These are phyloP conservation scores for Drosophila pruinosa DNA, from an alignment of 1,140 invertebrate genomes.

Conservation along the genomic window DNA sequence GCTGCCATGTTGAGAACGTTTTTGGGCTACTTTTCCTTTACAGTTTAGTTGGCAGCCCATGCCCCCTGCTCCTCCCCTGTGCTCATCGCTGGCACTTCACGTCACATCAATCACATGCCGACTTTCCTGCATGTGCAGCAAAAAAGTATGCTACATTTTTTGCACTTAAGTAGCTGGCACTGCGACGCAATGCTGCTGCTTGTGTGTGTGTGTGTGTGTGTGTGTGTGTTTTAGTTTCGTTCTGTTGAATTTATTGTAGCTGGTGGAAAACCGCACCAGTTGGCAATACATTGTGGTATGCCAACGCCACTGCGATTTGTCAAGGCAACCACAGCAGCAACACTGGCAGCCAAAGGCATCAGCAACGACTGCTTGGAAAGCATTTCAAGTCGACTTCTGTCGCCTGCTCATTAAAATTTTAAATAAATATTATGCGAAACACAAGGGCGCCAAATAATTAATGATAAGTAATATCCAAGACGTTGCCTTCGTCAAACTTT, in stretches of 20 bases:
- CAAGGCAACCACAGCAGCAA: conserved; percentile 27
- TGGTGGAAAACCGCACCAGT: conserved; percentile 30
- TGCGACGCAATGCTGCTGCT: conserved; percentile 1
- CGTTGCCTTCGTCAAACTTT: conserved; percentile 34
- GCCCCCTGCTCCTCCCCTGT: not conserved
- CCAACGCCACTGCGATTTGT: conserved; percentile 41
- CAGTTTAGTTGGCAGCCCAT: not conserved
- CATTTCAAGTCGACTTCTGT: conserved; percentile 36
- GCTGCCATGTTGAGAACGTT: not conserved
- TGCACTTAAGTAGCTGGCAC: conserved; percentile 49
- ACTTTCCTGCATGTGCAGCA: conserved; percentile 47
- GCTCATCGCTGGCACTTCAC: not conserved
- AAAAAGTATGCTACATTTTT: conserved; percentile 54
- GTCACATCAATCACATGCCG: conserved; percentile 50
- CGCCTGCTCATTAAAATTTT: conserved; percentile 49
- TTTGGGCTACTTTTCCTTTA: conserved; percentile 18
- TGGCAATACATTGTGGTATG: conserved; percentile 47
- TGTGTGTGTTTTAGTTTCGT: conserved; percentile 29
- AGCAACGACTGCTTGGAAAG: not conserved
- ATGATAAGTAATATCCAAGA: conserved; percentile 49
- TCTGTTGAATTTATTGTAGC: conserved; percentile 38
- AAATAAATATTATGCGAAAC: conserved; percentile 43
- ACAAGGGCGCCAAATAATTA: conserved; percentile 46
- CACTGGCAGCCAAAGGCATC: not conserved
- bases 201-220: not conserved